A percentile compares a stretch with the other conserved stretches of the same genome.
These are phyloP conservation scores for Orthonevra nobilis DNA, from an alignment of 2,888 invertebrate species.

Conservation along the genomic window DNA sequence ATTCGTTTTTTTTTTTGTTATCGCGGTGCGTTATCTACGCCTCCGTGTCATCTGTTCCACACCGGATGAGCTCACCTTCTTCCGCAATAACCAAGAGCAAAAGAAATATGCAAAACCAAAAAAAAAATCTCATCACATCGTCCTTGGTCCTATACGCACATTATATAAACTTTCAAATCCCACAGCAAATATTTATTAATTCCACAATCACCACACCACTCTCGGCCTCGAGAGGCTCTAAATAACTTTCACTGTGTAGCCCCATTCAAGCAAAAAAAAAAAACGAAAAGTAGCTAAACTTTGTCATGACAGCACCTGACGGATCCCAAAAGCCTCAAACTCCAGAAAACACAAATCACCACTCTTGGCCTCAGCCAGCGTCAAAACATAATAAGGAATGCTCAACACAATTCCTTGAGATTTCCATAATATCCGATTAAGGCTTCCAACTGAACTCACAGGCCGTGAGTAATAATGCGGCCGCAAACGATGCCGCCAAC, in stretches of 20 bases:
- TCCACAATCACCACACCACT: slow-evolving; percentile 4
- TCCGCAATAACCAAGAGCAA: slow-evolving; percentile 7
- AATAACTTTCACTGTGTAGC: slow-evolving; percentile 54
- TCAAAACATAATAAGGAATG: slow-evolving; percentile 34
- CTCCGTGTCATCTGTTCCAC: not conserved
- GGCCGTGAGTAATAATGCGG: slow-evolving; percentile 32
- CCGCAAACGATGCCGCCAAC: not conserved
- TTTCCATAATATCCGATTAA: slow-evolving; percentile 66
- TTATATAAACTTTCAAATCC: slow-evolving; percentile 55
- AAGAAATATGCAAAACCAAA: slow-evolving; percentile 25
- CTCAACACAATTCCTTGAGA: slow-evolving; percentile 38
- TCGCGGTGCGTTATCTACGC: not conserved
- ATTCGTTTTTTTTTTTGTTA: not conserved
- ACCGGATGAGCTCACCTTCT: not conserved
- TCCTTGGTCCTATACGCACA: slow-evolving; percentile 12
- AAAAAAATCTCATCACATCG: slow-evolving; percentile 30
- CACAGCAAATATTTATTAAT: slow-evolving; percentile 60
- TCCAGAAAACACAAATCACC: slow-evolving; percentile 47
- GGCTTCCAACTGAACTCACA: slow-evolving; percentile 23
- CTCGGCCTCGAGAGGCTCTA: slow-evolving; percentile 33
- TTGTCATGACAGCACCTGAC: slow-evolving; percentile 24
- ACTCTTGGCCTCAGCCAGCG: slow-evolving; percentile 36
- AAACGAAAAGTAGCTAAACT: slow-evolving; percentile 34
- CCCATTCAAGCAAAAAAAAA: slow-evolving; percentile 9
- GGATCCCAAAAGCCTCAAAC: slow-evolving; percentile 33